Base-by-base conservation (phyloP, 2,797 vertebrate species). In the Antrozous pallidus region DNA sequence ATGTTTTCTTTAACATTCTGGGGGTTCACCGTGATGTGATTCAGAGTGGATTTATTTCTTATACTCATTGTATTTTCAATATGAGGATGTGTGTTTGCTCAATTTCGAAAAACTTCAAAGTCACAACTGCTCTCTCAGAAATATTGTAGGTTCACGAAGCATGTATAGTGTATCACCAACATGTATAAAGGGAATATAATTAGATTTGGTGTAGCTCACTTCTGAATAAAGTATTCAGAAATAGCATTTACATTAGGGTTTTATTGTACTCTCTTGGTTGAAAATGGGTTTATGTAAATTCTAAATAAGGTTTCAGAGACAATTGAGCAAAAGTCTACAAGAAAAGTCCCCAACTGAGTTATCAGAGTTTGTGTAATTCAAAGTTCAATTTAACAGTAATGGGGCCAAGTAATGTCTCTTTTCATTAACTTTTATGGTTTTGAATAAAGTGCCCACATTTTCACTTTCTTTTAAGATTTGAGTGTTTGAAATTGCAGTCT, bases 401-500 rank as follows among this genome's bases (percentile, higher is more conserved):
- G 71, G 31, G 42, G 31, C 7, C 79, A 95, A 93, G 16, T n/a
- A 67, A 33, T 22, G 0, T 49, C 45, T 87, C 40, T 88, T 69
- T 10, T 69, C 49, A 88, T 79, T 77, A 49, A 49, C 74, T 77
- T 88, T 82, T 75, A 67, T 5, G 3, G 1, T 28, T 49, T 84
- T 92, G 1, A 42, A 26, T 20, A 54, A 85, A 92, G 12, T 61
- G 1, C 17, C 11, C 75, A 79, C 14, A 58, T 83, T 83, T 94
- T 88, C 28, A 65, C 63, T 77, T 70, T 70, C 33, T 82, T 61
- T 93, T 42, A 78, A 42, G 33, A 91, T 91, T 38, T 74, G 6
- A 88, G 70, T 85, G 65, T 49, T 96, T 94, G 36, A 94, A 75
- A 84, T 87, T 80, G 8, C 63, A 93, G 12, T 13, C 54, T 82